These are phyloP conservation scores for Podarcis muralis DNA, from an alignment of 2,113 vertebrate species.

Conservation along the genomic window DNA sequence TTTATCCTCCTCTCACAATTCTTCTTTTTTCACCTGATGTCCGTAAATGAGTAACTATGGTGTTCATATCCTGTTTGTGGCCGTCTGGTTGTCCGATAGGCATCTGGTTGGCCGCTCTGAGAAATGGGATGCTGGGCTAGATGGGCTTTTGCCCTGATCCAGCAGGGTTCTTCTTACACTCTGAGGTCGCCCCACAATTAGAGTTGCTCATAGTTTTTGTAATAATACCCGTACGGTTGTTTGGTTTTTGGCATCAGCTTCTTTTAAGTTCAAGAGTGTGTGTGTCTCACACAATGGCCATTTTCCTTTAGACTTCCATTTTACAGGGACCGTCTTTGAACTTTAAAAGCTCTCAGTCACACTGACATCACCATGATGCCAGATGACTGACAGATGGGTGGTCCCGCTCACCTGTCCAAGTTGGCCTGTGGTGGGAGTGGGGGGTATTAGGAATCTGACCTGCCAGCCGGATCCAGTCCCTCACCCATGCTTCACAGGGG, in stretches of 20 bases:
- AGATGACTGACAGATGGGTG: too few relatives aligned
- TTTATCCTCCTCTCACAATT: background rate
- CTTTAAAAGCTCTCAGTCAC: too few relatives aligned
- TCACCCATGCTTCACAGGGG: background rate
- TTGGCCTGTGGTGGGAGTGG: too few relatives aligned
- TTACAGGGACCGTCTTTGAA: too few relatives aligned
- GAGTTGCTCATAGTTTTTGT: background rate
- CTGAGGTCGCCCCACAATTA: background rate
- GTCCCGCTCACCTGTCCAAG: too few relatives aligned
- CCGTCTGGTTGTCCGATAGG: too few relatives aligned
- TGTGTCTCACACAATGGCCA: background rate
- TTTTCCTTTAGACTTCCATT: too few relatives aligned
- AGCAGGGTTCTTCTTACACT: background rate
- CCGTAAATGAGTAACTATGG: background rate
- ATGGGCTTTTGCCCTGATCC: background rate
- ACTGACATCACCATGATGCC: too few relatives aligned
- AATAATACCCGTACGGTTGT: too few relatives aligned
- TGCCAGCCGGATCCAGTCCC: too few relatives aligned
- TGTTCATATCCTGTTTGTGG: background rate
- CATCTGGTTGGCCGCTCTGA: background rate
- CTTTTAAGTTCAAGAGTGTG: background rate
- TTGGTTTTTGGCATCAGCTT: background rate
- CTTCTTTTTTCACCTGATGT: background rate
- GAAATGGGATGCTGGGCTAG: background rate
- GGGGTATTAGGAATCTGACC: too few relatives aligned